Evolutionary conservation across 1,140 invertebrate species (phyloP).

Genomic region (Muscidifurax raptorellus): DNA sequence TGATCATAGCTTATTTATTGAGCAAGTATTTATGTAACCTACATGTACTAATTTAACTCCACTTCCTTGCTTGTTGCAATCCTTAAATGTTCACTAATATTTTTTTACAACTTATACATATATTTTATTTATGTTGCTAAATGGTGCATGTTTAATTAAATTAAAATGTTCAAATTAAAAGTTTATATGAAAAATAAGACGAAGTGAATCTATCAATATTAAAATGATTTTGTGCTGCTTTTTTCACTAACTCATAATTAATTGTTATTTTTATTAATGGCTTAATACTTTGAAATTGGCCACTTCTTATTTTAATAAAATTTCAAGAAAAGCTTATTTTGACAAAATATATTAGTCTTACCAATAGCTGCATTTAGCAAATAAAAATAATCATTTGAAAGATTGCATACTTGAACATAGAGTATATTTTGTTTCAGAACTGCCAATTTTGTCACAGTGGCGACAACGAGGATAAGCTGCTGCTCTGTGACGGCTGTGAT

Average conservation of each 20-base stretch:
- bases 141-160: constrained; percentile 22
- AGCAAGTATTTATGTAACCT: constrained; percentile 6
- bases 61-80: constrained; percentile 27
- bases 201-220: not conserved
- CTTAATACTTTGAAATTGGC: not conserved
- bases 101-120: not conserved
- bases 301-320: not conserved
- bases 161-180: not conserved
- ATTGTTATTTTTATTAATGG: not conserved
- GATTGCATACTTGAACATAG: not conserved
- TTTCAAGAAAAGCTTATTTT: not conserved
- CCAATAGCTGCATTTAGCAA: constrained; percentile 19
- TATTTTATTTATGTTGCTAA: constrained; percentile 37
- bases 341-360: not conserved
- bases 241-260: not conserved
- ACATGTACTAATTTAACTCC: constrained; percentile 30
- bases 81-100: not conserved
- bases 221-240: constrained; percentile 7
- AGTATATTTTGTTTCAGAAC: constrained; percentile 83
- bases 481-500: constrained; percentile 98
- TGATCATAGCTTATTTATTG: not conserved
- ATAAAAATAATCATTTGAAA: not conserved
- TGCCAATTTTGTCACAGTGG: constrained; percentile 97
- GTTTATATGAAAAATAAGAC: not conserved
- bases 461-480: constrained; percentile 95